phyloP scores from a whole-genome alignment of 37 sponge, comb jelly and placozoan genomes.

The Trichoplax adhaerens region DNA sequence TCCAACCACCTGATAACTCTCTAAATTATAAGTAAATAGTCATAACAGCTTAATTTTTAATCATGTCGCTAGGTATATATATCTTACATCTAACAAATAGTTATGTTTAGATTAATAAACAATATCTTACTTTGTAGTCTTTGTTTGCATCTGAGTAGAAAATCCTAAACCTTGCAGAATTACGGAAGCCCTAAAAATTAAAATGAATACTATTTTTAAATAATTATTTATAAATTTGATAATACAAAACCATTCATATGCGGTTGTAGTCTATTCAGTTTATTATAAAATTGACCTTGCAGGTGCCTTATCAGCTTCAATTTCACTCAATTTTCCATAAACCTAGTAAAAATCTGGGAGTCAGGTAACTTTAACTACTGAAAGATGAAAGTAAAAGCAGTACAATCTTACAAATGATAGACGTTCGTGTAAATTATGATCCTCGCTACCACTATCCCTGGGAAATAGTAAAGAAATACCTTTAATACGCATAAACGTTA shows the following conservation, averaged over 20 bases:
- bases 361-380: background rate
- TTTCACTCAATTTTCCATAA: constrained; percentile 49
- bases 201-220: background rate
- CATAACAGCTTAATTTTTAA: background rate
- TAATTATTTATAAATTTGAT: constrained; percentile 19
- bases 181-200: background rate
- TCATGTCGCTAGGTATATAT: background rate
- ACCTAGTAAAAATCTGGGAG: constrained; percentile 18
- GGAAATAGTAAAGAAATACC: background rate
- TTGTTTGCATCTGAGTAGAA: constrained; percentile 36
- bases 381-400: background rate
- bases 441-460: background rate
- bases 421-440: background rate
- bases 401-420: background rate
- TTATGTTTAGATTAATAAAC: background rate
- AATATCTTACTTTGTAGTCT: constrained; percentile 29
- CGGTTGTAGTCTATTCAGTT: background rate
- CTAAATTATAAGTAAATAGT: constrained; percentile 5
- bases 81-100: background rate
- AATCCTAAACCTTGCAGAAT: constrained; percentile 73
- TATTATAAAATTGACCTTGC: constrained; percentile 20
- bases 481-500: too few species aligned
- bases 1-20: constrained; percentile 82
- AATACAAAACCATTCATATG: background rate
- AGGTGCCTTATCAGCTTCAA: constrained; percentile 74